Conservation (phyloP, 2,113 vertebrate genomes). For the Thomomys bottae region DNA sequence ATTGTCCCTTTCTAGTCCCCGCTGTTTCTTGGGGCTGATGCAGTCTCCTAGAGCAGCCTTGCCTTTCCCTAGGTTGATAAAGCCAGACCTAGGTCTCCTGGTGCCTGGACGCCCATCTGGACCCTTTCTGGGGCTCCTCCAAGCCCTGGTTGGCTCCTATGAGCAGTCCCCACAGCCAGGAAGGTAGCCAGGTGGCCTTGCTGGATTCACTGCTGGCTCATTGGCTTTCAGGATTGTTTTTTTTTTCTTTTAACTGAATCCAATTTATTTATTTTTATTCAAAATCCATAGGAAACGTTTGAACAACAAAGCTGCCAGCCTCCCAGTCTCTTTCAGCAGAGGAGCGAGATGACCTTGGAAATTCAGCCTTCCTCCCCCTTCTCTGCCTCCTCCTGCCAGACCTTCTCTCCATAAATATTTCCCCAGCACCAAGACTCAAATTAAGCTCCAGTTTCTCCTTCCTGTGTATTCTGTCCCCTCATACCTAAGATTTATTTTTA, state of each 20-base stretch:
- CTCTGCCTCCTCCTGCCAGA: too few species aligned
- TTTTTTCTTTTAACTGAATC: constrained; percentile 72
- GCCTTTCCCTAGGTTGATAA: background rate
- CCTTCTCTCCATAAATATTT: background rate
- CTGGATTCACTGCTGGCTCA: constrained; percentile 6
- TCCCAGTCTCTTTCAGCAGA: constrained; percentile 59
- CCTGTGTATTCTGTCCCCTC: accelerated
- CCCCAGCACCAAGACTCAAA: background rate
- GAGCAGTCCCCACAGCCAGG: background rate
- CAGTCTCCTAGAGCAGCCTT: accelerated
- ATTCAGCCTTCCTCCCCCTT: background rate
- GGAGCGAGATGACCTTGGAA: constrained; percentile 3
- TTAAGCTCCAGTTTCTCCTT: background rate
- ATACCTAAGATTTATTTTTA: too few species aligned
- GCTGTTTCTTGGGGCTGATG: background rate
- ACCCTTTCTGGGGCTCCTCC: background rate
- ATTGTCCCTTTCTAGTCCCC: background rate
- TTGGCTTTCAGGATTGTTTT: constrained; percentile 33
- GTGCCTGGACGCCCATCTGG: background rate
- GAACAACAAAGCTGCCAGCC: constrained; percentile 74
- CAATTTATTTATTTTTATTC: constrained; percentile 82
- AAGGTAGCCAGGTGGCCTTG: background rate
- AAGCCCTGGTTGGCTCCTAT: background rate
- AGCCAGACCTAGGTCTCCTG: background rate
- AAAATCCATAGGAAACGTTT: constrained; percentile 80